Base-by-base conservation (phyloP, 1,140 invertebrate species). In the Procambarus clarkii region DNA sequence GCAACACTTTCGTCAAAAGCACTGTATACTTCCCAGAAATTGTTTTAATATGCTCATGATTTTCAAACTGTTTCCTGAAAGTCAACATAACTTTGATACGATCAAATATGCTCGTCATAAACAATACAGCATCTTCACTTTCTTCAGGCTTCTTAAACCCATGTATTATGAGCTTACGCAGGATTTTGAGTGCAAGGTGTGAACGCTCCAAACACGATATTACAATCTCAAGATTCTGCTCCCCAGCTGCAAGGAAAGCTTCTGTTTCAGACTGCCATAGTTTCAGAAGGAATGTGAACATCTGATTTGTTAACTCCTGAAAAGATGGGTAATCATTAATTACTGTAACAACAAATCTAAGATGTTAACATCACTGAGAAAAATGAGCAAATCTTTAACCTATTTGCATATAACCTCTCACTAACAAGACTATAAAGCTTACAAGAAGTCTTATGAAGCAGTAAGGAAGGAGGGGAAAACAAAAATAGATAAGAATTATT, bases 1-100 rank as follows among this genome's bases (percentile, higher is more conserved):
- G 96, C 71, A 97, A 95, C 45, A 97, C 96, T 96, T 98, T 98
- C 78, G 93, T 93, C 88, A 94, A 93, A n/a, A 94, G 92, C 45
- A 97, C 96, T 81, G 97, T 96, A 94, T 97, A 97, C 94, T 98
- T 98, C 93, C 98, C 97, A 89, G 96, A 96, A 54, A 96, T 94
- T 91, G 96, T 96, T 69, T 96, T 93, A n/a, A 96, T 44, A 94
- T 96, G 95, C 18, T 93, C 92, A 85, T 96, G 95, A 69, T 76
- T 90, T 81, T 91, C 91, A 50, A 92, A 82, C 48, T 93, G 90
- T 85, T 93, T 93, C 48, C 92, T 71, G 48, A 93, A 93, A 13
- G 79, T 87, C 69, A 93, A 60, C 88, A 95, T 94, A 96, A 96
- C 93, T 96, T 97, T 97, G 94, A 88, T 95, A 45, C 92, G 85